Evolutionary conservation across 2,797 vertebrate species (phyloP), one percentile per base, ranked within the genome.

Genomic region (Netta rufina): DNA sequence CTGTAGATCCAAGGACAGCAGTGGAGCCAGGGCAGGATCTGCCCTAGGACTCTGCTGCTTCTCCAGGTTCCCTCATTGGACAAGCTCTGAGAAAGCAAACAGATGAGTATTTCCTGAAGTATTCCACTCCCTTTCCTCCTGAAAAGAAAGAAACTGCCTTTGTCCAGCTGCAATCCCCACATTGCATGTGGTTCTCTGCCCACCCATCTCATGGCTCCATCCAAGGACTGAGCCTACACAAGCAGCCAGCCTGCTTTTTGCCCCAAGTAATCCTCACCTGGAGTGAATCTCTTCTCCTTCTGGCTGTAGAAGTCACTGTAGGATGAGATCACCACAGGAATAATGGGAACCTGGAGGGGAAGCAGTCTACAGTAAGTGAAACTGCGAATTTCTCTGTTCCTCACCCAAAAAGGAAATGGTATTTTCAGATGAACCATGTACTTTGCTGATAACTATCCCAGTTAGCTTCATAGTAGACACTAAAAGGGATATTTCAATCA

Each of bases 301-400:
- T 49, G 80, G 72, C n/a, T 94, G 87, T 95, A 96, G 89, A 96
- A 97, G 13, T n/a, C 28, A 6, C 6, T 3, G 65, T 95, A 97
- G 61, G 96, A 97, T 5, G 97, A 97, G 19, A 97, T 78, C 77
- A 97, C 97, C 9, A 70, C 93, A 43, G 96, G 96, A 90, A 97
- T 82, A 27, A 97, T 36, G 27, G 96, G 94, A 2, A 96, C 96
- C 97, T 97, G 90, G 19, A 61, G 11, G 12, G 43, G 30, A 91
- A 39, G 36, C 8, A 72, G n/a, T 19, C 39, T 80, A 28, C 32
- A 25, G 33, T 93, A 47, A 58, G 24, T 18, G 41, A 94, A 45
- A 54, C 30, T 8, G 58, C 20, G 41, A 3, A 67, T 71, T 43
- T 73, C 13, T 27, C 24, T 27, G 39, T 28, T 60, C 36, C 32